A percentile compares a stretch with the other conserved stretches of the same genome.
These are phyloP conservation scores for Charaxes varanes DNA, from an alignment of 1,140 invertebrate genomes.

Conservation along the genomic window DNA sequence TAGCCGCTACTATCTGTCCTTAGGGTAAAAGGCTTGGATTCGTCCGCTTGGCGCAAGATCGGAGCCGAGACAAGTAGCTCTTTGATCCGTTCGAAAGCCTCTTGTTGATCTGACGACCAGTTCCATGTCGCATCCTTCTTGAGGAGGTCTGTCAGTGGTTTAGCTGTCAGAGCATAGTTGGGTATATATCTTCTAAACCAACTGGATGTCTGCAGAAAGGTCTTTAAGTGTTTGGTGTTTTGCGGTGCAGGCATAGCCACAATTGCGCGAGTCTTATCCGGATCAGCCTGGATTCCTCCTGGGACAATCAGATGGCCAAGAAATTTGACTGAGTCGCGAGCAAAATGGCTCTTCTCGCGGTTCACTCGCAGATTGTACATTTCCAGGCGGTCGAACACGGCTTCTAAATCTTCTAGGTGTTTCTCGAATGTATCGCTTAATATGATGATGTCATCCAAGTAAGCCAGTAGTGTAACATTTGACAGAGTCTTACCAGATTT, in stretches of 20 bases:
- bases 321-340: constrained; percentile 36
- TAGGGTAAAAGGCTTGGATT: constrained; percentile 23
- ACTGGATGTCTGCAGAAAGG: constrained; percentile 38
- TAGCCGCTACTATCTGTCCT: constrained; percentile 39
- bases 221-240: constrained; percentile 30
- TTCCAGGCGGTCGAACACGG: constrained; percentile 21
- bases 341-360: constrained; percentile 40
- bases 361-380: constrained; percentile 24
- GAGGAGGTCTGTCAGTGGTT: constrained; percentile 20
- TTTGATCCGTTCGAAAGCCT: constrained; percentile 1
- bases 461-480: constrained; percentile 33
- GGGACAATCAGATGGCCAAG: constrained; percentile 52
- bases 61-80: constrained; percentile 7
- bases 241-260: constrained; percentile 30
- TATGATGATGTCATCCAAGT: constrained; percentile 60
- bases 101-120: constrained; percentile 7
- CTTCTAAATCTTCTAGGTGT: constrained; percentile 36
- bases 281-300: constrained; percentile 40
- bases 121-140: constrained; percentile 17
- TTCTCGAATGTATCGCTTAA: constrained; percentile 38
- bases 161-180: constrained; percentile 22
- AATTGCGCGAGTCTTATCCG: constrained; percentile 45
- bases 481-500: constrained; percentile 8
- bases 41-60: constrained; percentile 26
- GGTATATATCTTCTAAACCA: constrained; percentile 46